Base-by-base conservation (phyloP, 1,140 invertebrate genomes). In the Augochlora pura region DNA sequence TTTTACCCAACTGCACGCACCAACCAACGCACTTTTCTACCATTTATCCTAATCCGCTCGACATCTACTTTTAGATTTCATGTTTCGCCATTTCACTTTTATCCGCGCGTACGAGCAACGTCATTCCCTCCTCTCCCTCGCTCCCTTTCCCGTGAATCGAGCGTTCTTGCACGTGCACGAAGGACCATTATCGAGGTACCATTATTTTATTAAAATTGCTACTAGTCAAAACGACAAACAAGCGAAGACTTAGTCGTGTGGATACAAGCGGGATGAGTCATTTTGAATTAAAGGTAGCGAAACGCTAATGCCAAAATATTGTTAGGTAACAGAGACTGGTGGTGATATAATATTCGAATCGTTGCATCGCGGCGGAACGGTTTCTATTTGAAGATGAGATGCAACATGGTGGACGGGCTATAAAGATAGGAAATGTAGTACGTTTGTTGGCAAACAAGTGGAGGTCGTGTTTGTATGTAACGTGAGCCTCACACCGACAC, bases 301-400 rank as follows among this genome's bases (percentile, higher is more conserved):
- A 54, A 39, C n/a, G 59, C 32, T 63, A 64, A 60, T 64, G 59
- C 16, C 27, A 42, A 64, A 77, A 77, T 54, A 42, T 38, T 3
- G 76, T 78, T 78, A 74, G 77, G 77, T 74, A 74, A 73, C 65
- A 27, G 52, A 67, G 52, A 67, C 54, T 2, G 42, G 21, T 49
- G 62, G 52, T 79, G 77, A 78, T 78, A 78, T 73, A 79, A 79
- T 73, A 57, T 73, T 23, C 62, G n/a, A 64, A 73, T 76, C 60
- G 54, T 64, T 63, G 68, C 67, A 27, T 62, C 25, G 32, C 25
- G 68, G 78, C 66, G 62, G 67, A 72, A 73, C 89, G 86, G 91
- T 88, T 91, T 92, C 91, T 92, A 93, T 93, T 89, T 85, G 85
- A 86, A 86, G 85, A 86, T 57, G 73, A 83, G 85, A 85, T 88